Base-by-base conservation (phyloP, 2,113 vertebrate genomes). In the Origma solitaria region DNA sequence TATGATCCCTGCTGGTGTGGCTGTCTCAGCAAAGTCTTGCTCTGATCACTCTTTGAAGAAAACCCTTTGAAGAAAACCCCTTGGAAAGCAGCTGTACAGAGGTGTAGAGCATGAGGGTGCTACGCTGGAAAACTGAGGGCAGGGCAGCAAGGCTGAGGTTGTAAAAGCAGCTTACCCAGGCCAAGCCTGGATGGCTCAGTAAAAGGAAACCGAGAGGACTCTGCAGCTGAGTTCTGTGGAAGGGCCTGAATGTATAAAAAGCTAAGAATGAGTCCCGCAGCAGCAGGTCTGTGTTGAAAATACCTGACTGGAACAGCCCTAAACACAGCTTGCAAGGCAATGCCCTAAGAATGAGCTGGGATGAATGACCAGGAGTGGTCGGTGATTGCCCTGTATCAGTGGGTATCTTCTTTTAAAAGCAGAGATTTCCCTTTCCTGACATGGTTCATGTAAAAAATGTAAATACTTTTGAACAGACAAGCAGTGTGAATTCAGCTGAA, bases 361-460 rank as follows among this genome's bases (percentile, higher is more conserved):
- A 9, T 25, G 19, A 47, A 28, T 30, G 45, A 30, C 40, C 79
- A 80, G 66, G 47, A 68, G 69, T 11, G 35, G 25, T 13, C 56
- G 44, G 25, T 22, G 86, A 38, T 20, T 78, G 35, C 47, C 9
- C 35, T 47, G 65, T 51, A 19, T 54, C 23, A 7, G 18, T 56
- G 73, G 20, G 38, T 53, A 15, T 4, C 35, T 78, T 69, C 53
- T 24, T n/a, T 50, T 25, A 40, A 45, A 62, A 79, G 61, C 4
- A 70, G 47, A 66, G 35, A 37, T 82, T 89, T 82, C 24, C 23
- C 15, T 50, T 78, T 71, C 57, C 47, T 78, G 38, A 64, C 22
- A 15, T 17, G 31, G 12, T 53, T 94, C 54, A 51, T 0, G 0
- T 53, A 17, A 60, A 64, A 86, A 64, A 3, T 1, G 2, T 18